These are phyloP conservation scores for Hydrolagus affinis DNA, from an alignment of 2,113 vertebrate genomes.

Conservation along the genomic window DNA sequence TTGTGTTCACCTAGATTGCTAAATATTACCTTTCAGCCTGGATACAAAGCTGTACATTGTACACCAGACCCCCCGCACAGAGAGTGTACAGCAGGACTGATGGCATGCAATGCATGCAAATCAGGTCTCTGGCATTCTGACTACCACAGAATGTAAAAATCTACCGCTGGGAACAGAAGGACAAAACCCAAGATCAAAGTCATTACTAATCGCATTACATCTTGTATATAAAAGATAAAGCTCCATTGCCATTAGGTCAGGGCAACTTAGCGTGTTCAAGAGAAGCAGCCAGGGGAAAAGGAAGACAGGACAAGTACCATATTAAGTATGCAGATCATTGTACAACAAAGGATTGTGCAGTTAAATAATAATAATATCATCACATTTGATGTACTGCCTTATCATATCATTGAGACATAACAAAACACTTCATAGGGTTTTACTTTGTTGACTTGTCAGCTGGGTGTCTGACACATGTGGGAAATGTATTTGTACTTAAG, in stretches of 20 bases:
- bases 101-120: conserved; percentile 30
- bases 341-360: neutral
- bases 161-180: neutral
- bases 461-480: too few species aligned
- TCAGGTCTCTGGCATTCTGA: conserved; percentile 17
- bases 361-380: neutral
- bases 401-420: too few species aligned
- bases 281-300: neutral
- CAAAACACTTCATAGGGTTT: too few species aligned
- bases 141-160: neutral
- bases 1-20: conserved; percentile 5
- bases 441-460: too few species aligned
- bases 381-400: too few species aligned
- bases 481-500: too few species aligned
- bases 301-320: neutral
- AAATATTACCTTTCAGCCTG: conserved; percentile 24
- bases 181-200: neutral
- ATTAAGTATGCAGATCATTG: neutral
- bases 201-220: conserved; percentile 14
- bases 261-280: neutral
- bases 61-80: neutral
- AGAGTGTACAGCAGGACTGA: neutral
- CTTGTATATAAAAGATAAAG: neutral
- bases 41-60: neutral
- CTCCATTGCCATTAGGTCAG: neutral